Conservation (phyloP, 2,797 vertebrate genomes). For the Poecile montanus region DNA sequence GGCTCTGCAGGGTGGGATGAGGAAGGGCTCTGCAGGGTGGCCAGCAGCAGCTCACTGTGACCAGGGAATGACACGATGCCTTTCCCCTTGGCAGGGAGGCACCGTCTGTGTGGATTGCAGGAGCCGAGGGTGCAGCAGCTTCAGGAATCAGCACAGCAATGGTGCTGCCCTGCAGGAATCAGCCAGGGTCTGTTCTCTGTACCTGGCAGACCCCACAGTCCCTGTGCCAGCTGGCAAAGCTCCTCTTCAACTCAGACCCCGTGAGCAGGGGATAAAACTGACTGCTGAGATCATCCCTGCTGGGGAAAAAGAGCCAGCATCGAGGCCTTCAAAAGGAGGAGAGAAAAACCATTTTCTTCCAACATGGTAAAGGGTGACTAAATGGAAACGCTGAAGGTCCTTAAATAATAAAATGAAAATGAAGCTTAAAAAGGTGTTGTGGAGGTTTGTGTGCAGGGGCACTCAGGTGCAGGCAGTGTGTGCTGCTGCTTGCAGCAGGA, state of each 20-base stretch:
- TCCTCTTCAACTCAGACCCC: not conserved
- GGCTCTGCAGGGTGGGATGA: too few species aligned
- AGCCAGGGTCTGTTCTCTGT: not conserved
- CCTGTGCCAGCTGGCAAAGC: not conserved
- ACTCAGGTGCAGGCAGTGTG: not conserved
- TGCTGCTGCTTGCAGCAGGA: not conserved
- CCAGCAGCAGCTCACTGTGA: fast-evolving
- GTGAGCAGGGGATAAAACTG: not conserved
- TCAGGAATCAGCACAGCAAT: not conserved
- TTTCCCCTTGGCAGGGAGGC: fast-evolving
- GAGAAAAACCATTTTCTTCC: not conserved
- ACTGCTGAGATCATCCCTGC: not conserved
- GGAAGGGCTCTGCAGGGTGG: too few species aligned
- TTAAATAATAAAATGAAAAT: not conserved
- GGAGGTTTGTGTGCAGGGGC: not conserved
- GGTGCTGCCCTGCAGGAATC: not conserved
- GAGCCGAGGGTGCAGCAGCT: not conserved
- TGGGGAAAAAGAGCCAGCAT: not conserved
- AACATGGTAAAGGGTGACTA: not conserved
- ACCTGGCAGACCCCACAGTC: not conserved
- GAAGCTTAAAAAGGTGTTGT: not conserved
- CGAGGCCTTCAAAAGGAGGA: not conserved
- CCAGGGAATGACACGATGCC: fast-evolving
- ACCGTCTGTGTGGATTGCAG: not conserved
- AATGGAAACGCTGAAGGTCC: not conserved